Base-by-base conservation (phyloP, 1,140 invertebrate genomes). In the Gonatopus flavifemur region DNA sequence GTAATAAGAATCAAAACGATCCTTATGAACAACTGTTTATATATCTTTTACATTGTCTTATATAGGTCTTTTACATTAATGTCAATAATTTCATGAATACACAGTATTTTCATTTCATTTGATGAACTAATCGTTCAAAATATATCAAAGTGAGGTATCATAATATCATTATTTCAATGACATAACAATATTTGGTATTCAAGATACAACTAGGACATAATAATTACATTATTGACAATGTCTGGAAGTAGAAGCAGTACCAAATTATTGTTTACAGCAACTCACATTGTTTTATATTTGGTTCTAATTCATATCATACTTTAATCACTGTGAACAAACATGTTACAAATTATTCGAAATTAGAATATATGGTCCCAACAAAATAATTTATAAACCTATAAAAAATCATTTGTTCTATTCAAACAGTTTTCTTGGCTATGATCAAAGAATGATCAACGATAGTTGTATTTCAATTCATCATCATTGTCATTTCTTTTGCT, bases 261-360 rank as follows among this genome's bases (percentile, higher is more conserved):
- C 19, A 45, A 21, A 30, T 30, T 45, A 45, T 30, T 44, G 41
- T 24, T 33, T 16, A 24, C 44, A 45, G 43, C 44, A 12, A 36
- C 32, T 19, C 36, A 46, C 16, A 33, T 24, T 50, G 44, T 46
- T 43, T 19, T 22, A 8, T 50, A 25, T 41, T 25, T 28, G 49
- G 40, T 45, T 50, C 18, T 50, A 28, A 28, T 46, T 50, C 36
- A 70, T 28, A 49, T 56, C 51, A 24, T 64, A 24, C 32, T 41
- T 1, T 16, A 32, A 16, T 50, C 16, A 50, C 36, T 46, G 21
- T 43, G 13, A 18, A 20, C 33, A 37, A 40, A 13, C 12, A 3
- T 36, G 35, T 36, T 37, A 9, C 39, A 36, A 25, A 10, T 22
- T 31, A 31, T 24, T 44, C 19, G 25, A 7, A 5, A 7, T 47